Base-by-base conservation (phyloP, 2,113 vertebrate genomes). In the Antennarius striatus region DNA sequence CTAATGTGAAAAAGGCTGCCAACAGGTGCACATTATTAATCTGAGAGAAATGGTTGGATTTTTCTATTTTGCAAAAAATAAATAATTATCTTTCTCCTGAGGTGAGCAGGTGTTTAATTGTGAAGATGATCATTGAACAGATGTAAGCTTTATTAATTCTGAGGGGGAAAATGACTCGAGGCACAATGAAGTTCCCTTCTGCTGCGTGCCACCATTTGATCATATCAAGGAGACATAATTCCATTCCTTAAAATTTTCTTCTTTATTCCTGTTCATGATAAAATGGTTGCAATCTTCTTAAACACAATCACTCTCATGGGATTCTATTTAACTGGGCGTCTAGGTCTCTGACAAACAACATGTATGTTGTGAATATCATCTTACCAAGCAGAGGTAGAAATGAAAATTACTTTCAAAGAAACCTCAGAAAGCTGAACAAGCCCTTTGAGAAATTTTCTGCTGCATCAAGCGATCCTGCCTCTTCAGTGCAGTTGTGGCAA, bases 311-410 rank as follows among this genome's bases (percentile, higher is more conserved):
- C 68, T 69, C 53, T 36, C 55, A 45, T n/a, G 28, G 22, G 49
- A 42, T 13, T 69, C 53, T 16, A 77, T 22, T 63, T 74, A 57
- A 32, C 47, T 32, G 54, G 46, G 40, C 43, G 60, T 62, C 74
- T 7, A 45, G 51, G 14, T 50, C 45, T 73, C 40, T 73, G 55
- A 53, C 28, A 29, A 60, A n/a, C 51, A 15, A 53, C 45, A 43
- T n/a, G 58, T 39, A 51, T 32, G 15, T 22, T 56, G 46, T 60
- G 29, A 52, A 56, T 63, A 32, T 79, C 51, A 29, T 30, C 46
- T 59, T 54, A 45, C 43, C 6, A 32, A 36, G 10, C 16, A 40
- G 53, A 16, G 6, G 29, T 32, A 49, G 58, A 67, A 29, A 48
- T 13, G 40, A 28, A 49, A 29, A 53, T 64, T 13, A 17, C 14